Percentiles rank a stretch among this genome's conserved stretches.
Conservation (phyloP, 2,888 invertebrate species). For the Odontocerum albicorne region DNA sequence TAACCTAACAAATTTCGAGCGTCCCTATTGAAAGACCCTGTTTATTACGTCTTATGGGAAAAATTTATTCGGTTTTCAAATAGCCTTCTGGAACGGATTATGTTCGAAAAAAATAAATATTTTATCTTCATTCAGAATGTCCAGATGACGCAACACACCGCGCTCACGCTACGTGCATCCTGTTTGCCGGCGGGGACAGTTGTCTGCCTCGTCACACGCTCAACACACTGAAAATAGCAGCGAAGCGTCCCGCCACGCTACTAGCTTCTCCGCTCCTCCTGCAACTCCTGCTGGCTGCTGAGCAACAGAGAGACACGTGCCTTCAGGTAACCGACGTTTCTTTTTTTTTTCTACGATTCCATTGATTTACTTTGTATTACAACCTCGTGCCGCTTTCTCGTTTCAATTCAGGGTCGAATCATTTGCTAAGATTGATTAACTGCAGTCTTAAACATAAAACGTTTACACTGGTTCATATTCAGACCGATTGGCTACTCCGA, state of each 20-base stretch:
- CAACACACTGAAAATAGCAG: conserved; percentile 14
- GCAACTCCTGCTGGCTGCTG: conserved; percentile 26
- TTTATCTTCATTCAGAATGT: conserved; percentile 14
- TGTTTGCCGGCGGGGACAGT: conserved; percentile 13
- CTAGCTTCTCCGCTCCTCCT: conserved; percentile 25
- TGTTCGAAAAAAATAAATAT: background rate
- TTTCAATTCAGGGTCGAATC: no score
- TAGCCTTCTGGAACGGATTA: background rate
- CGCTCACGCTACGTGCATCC: conserved; percentile 20
- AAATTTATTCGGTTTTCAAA: no score
- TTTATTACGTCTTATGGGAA: no score
- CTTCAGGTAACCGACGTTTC: conserved; percentile 26
- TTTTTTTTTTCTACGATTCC: no score
- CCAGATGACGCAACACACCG: conserved; percentile 5
- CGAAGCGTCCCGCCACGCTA: conserved; percentile 21
- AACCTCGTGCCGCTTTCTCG: no score
- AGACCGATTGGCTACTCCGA: no score
- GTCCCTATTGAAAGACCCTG: no score
- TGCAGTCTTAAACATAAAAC: no score
- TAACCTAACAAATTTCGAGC: no score
- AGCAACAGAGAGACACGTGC: conserved; percentile 21
- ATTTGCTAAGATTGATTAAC: no score
- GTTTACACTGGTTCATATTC: no score
- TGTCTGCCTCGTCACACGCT: conserved; percentile 16
- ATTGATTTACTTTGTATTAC: no score